phyloP scores from a whole-genome alignment of 2,113 vertebrate species.

The Alouatta palliata region DNA sequence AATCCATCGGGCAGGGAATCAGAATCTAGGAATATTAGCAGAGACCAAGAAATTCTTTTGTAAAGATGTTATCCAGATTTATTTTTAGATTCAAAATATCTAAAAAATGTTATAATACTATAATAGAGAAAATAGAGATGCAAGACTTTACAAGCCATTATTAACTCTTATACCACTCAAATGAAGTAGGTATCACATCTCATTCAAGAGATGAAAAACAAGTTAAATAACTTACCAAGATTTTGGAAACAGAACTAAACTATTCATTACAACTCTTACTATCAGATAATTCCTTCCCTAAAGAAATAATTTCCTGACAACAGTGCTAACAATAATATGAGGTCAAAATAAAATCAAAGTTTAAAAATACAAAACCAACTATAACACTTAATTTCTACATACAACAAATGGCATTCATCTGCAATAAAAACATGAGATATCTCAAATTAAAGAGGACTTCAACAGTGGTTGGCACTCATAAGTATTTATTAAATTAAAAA shows the following conservation, averaged over 20 bases:
- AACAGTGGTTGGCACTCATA: background rate
- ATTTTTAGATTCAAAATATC: slow-evolving; percentile 47
- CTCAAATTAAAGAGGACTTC: background rate
- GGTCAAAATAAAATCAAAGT: background rate
- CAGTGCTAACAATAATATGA: background rate
- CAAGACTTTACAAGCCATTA: background rate
- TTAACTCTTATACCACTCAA: background rate
- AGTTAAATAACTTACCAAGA: background rate
- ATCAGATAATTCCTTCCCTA: background rate
- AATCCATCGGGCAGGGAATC: background rate
- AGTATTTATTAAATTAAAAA: background rate
- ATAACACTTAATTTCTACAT: background rate
- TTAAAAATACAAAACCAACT: background rate
- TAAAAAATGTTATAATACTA: background rate
- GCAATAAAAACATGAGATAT: slow-evolving; percentile 38
- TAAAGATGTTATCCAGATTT: background rate
- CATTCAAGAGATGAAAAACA: slow-evolving; percentile 18
- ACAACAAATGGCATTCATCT: background rate
- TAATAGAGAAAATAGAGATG: background rate
- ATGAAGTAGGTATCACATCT: background rate
- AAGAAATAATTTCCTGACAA: slow-evolving; percentile 35
- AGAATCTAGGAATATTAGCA: slow-evolving; percentile 23
- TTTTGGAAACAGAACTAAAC: background rate
- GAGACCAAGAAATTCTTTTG: background rate
- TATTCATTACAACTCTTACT: background rate